Base-by-base conservation (phyloP, 2,113 vertebrate genomes). In the Rhynchomys soricoides region DNA sequence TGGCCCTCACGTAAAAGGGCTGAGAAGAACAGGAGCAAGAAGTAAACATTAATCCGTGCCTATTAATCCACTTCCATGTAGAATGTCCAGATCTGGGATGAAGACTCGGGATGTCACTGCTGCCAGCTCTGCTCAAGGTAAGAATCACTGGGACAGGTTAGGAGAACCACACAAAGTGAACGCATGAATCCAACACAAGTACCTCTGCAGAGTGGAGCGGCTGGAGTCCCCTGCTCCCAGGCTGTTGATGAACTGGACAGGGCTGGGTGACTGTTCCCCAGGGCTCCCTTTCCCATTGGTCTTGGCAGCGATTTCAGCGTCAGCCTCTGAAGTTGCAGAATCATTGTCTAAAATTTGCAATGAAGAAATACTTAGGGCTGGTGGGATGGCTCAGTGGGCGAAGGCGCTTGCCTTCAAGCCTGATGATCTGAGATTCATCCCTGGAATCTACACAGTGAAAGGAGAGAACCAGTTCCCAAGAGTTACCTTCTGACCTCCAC, bases 161-260 rank as follows among this genome's bases (percentile, higher is more conserved):
- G 71, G 40, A 91, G 81, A 66, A 52, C 15, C 59, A 57, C 83
- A 45, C 3, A 16, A 17, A 59, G 55, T 37, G 68, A 48, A 40
- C 10, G 75, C 71, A 21, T 0, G 3, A 29, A 43, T n/a, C 4
- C 5, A 1, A 0, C 1, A 4, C 5, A n/a, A 66, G 93, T 98
- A 99, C 99, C 99, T 99, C 89, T 99, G 99, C 29, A 99, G 98
- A 0, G 99, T 99, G 10, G 99, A 99, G 37, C 99, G 97, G 1
- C 64, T 95, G 0, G 96, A 95, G 12, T 99, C 98, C 0, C 97
- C 98, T 0, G 88, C 59, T 22, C 98, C 98, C 0, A 90, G 5
- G 74, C 31, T 97, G 62, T 98, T 97, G 1, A 98, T 97, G 64
- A 97, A 97, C 78, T 98, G 98, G 4, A 98, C 75, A 0, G 98